Conservation (phyloP, 2,797 vertebrate species). For the Mus caroli region DNA sequence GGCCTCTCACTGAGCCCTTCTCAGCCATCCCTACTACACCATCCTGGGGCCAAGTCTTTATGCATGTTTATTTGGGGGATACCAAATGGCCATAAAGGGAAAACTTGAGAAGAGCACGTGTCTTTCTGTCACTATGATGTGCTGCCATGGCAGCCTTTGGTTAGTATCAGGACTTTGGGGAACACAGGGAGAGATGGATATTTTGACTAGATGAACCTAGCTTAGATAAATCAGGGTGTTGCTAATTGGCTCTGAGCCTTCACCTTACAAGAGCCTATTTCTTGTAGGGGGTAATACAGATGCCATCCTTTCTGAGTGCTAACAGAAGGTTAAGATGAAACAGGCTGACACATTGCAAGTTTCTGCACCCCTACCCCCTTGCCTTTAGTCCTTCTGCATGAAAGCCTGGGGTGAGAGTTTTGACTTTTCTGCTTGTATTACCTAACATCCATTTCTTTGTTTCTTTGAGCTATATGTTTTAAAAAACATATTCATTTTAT, state of each 20-base stretch:
- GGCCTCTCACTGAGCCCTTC: not conserved
- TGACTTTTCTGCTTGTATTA: conserved; percentile 10
- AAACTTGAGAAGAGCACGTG: not conserved
- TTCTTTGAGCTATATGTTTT: not conserved
- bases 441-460: not conserved
- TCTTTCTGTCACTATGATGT: not conserved
- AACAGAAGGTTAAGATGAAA: not conserved
- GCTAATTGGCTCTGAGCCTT: not conserved
- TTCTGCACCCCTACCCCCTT: no score
- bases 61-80: no score
- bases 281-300: not conserved
- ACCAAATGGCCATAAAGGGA: no score
- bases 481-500: not conserved
- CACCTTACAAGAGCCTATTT: not conserved
- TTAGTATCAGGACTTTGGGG: not conserved
- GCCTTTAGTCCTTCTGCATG: no score
- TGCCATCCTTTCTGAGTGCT: not conserved
- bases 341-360: rapidly evolving
- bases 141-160: not conserved
- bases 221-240: not conserved
- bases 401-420: not conserved
- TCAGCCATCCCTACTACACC: not conserved
- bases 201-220: not conserved
- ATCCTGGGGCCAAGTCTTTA: not conserved
- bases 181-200: not conserved